phyloP scores from a whole-genome alignment of 1,140 invertebrate genomes.

The Gryon sp. region DNA sequence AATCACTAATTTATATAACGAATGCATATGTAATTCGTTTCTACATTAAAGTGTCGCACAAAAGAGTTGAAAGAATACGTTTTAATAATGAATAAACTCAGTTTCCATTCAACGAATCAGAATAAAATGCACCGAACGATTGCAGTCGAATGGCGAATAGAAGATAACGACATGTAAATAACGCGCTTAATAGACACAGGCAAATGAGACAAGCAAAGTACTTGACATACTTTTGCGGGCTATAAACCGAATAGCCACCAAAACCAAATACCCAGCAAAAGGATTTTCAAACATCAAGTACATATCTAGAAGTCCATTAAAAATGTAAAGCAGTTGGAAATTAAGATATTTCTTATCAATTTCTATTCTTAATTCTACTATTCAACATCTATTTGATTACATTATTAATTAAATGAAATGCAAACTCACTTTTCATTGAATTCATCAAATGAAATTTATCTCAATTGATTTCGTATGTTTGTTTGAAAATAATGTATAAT shows the following conservation, averaged over 20 bases:
- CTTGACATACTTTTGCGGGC: conserved; percentile 48
- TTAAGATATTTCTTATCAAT: too few relatives aligned
- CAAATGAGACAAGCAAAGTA: conserved; percentile 35
- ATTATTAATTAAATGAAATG: too few relatives aligned
- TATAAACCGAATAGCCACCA: conserved; percentile 23
- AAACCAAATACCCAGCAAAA: conserved; percentile 35
- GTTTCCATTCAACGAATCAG: neutral
- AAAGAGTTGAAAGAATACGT: neutral
- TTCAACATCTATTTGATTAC: too few relatives aligned
- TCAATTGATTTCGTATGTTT: too few relatives aligned
- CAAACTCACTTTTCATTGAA: too few relatives aligned
- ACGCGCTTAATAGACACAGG: conserved; percentile 41
- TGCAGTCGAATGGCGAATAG: conserved; percentile 32
- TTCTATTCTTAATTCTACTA: too few relatives aligned
- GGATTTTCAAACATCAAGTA: neutral
- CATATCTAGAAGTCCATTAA: neutral
- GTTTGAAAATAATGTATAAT: too few relatives aligned
- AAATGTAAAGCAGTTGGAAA: neutral
- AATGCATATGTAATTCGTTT: too few relatives aligned
- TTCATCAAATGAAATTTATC: too few relatives aligned
- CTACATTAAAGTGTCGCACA: too few relatives aligned
- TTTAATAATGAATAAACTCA: neutral
- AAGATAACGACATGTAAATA: conserved; percentile 51
- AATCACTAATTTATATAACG: too few relatives aligned
- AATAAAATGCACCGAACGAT: conserved; percentile 31